These are phyloP conservation scores for Caenorhabditis angaria DNA, from an alignment of 2,888 invertebrate genomes.

Conservation along the genomic window DNA sequence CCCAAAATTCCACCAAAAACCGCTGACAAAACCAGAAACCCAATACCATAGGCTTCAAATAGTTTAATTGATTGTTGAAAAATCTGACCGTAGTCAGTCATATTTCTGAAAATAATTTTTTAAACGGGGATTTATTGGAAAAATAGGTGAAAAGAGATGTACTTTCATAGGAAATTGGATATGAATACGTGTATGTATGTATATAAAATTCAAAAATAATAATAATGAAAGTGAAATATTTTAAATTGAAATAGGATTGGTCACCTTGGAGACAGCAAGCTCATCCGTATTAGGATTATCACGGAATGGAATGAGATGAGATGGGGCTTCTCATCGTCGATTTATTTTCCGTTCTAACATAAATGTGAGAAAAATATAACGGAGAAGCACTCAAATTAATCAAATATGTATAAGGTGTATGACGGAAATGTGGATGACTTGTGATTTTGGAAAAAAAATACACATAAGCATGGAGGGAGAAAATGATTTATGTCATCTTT, in stretches of 20 bases:
- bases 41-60: neutral
- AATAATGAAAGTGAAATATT: too few species aligned
- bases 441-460: neutral
- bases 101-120: neutral
- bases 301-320: too few species aligned
- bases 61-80: neutral
- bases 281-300: neutral
- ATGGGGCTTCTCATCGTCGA: neutral
- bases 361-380: too few species aligned
- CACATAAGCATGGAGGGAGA: too few species aligned
- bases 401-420: neutral
- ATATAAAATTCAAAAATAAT: too few species aligned
- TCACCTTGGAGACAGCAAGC: neutral
- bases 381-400: neutral
- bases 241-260: neutral
- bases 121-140: too few species aligned
- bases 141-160: too few species aligned
- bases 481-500: too few species aligned
- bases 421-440: neutral
- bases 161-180: too few species aligned
- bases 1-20: constrained; percentile 6
- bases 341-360: too few species aligned
- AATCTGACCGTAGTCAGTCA: neutral
- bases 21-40: neutral
- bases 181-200: too few species aligned